Percentiles rank a stretch among this genome's conserved stretches.
Conservation (phyloP, 2,888 invertebrate genomes). For the Andrena bucephala region DNA sequence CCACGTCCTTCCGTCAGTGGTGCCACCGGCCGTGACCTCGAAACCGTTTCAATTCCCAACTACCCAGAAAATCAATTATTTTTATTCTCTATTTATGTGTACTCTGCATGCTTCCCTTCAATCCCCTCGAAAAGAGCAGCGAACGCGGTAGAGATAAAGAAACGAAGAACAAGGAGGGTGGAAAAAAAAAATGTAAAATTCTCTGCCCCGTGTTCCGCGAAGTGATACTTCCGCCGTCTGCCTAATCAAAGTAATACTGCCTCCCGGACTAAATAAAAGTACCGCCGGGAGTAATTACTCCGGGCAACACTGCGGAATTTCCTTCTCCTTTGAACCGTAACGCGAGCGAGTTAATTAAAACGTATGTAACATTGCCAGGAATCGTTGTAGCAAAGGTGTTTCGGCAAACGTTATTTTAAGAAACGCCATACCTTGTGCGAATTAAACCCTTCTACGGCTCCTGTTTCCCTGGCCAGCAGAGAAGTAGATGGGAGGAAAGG, state of each 20-base stretch:
- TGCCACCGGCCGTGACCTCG: conserved; percentile 78
- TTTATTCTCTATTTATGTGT: conserved; percentile 63
- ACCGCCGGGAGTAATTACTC: conserved; percentile 22
- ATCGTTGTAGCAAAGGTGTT: background rate
- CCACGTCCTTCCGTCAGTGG: conserved; percentile 73
- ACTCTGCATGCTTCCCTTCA: conserved; percentile 13
- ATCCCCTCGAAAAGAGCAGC: background rate
- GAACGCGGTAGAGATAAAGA: background rate
- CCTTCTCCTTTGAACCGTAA: conserved; percentile 8
- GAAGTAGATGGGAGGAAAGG: background rate
- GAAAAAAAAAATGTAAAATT: background rate
- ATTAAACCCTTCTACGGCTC: background rate
- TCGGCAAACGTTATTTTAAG: background rate
- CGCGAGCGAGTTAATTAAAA: conserved; percentile 14
- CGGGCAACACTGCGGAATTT: background rate
- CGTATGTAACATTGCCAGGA: background rate
- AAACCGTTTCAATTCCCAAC: conserved; percentile 73
- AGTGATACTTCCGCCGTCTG: conserved; percentile 27
- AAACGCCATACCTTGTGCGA: background rate
- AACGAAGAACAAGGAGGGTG: background rate
- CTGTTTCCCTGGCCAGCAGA: background rate
- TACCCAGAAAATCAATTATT: conserved; percentile 77
- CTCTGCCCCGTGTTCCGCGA: background rate
- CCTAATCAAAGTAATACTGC: conserved; percentile 51
- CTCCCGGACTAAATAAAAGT: conserved; percentile 31